Evolutionary conservation across 2,888 invertebrate species (phyloP).

Genomic region (Spilosoma lubricipeda): DNA sequence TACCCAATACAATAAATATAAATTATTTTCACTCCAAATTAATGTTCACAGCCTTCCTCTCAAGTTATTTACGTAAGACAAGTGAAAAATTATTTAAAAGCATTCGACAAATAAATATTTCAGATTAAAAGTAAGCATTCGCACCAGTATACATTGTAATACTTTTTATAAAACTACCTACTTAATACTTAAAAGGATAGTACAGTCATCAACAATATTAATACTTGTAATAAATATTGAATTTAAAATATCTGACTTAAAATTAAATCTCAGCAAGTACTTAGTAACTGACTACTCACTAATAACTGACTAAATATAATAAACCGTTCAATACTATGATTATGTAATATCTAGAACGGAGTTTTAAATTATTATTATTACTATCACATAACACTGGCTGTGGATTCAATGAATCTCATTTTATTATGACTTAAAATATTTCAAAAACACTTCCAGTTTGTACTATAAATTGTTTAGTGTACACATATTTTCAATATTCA

Average conservation of each 20-base stretch:
- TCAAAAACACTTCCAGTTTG: conserved; percentile 50
- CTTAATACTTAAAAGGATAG: conserved; percentile 39
- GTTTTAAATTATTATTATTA: conserved; percentile 56
- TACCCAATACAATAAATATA: neutral
- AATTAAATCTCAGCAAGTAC: conserved; percentile 15
- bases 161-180: conserved; percentile 45
- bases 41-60: conserved; percentile 75
- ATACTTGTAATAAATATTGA: conserved; percentile 48
- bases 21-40: conserved; percentile 14
- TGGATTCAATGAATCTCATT: conserved; percentile 65
- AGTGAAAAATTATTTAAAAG: conserved; percentile 54
- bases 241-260: conserved; percentile 33
- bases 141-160: conserved; percentile 39
- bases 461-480: conserved; percentile 45
- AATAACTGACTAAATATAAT: neutral
- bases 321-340: neutral
- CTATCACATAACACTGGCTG: conserved; percentile 81
- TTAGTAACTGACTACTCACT: neutral
- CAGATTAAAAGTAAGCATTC: conserved; percentile 37
- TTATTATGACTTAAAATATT: conserved; percentile 50
- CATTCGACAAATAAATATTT: conserved; percentile 48
- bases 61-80: conserved; percentile 30
- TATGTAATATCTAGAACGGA: conserved; percentile 41
- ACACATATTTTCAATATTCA: conserved; percentile 22
- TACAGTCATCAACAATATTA: conserved; percentile 51